Base-by-base conservation (phyloP, 2,113 vertebrate genomes). In the Lichenostomus cassidix region DNA sequence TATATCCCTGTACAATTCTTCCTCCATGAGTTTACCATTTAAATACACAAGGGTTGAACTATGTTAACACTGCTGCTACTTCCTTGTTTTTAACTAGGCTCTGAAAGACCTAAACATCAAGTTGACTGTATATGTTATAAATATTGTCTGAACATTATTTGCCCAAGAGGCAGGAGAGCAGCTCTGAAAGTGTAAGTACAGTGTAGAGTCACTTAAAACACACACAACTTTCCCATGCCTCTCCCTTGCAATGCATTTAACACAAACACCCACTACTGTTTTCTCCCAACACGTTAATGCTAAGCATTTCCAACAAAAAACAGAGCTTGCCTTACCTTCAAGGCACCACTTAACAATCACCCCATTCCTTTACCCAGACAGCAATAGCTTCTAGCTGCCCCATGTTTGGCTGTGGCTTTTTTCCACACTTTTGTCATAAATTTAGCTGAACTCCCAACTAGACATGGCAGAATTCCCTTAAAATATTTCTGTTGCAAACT, bases 71-170 rank as follows among this genome's bases (percentile, higher is more conserved):
- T 91, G n/a, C 64, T 60, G 73, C 69, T 94, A 64, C 69, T 94
- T 95, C 74, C 49, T 69, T 91, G 83, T 90, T 87, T 67, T 47
- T 37, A 7, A 7, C 81, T 78, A 76, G 68, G 62, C 73, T 87
- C 73, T 95, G 67, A 89, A 87, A 96, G 88, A 83, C 69, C 83
- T 89, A 93, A 96, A 90, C 73, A 95, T 29, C 69, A 85, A 93
- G 56, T 74, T 93, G 76, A 75, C 49, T 84, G 94, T 78, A 64
- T 93, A 92, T 70, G 50, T 87, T 94, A 94, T 58, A 92, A 92
- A 94, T 89, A 97, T 94, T 92, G 94, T 94, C 86, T 92, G 90
- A 90, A 92, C 77, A 92, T 88, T 92, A 94, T 90, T 94, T 94
- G 88, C 68, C 52, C 76, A 64, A 94, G 63, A 86, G 76, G 60